Base-by-base conservation (phyloP, 1,140 invertebrate genomes). In the Anoplolepis gracilipes region DNA sequence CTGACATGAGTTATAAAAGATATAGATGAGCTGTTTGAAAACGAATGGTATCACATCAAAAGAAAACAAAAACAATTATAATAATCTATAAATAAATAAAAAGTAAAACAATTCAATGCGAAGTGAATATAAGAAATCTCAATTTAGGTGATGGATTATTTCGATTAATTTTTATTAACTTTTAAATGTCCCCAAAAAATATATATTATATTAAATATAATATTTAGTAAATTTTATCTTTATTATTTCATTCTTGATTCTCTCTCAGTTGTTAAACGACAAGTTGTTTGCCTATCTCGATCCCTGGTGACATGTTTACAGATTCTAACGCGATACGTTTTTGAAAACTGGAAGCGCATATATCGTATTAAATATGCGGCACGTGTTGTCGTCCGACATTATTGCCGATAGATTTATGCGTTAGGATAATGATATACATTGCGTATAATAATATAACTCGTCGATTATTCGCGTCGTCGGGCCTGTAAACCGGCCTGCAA, bases 401-500 rank as follows among this genome's bases (percentile, higher is more conserved):
- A 81, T 57, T 55, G 46, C 46, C 77, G 33, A 70, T 57, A 81
- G 65, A 81, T 81, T 81, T 81, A 72, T 36, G 78, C 78, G 78
- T 81, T 81, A 81, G 65, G 65, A 81, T 81, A 81, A 81, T 81
- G 78, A 81, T 81, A 81, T 81, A 81, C 78, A 81, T 81, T 81
- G 65, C 78, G 65, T 42, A 57, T 81, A 81, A 81, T 81, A 72
- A 70, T 72, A 81, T 57, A 81, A 81, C 65, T 70, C 53, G 49
- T 22, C 49, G 65, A 70, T 72, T 57, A 70, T 55, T 59, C 76
- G 78, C 65, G 65, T 81, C 65, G 65, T 67, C 39, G n/a, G 39
- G 28, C 28, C 28, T 22, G n/a, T 53, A 59, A 81, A 81, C 65
- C 67, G 78, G 67, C 49, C 65, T 70, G 78, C 49, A 70, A 81